These are phyloP conservation scores for Apus apus DNA, from an alignment of 2,113 vertebrate genomes.

Conservation along the genomic window DNA sequence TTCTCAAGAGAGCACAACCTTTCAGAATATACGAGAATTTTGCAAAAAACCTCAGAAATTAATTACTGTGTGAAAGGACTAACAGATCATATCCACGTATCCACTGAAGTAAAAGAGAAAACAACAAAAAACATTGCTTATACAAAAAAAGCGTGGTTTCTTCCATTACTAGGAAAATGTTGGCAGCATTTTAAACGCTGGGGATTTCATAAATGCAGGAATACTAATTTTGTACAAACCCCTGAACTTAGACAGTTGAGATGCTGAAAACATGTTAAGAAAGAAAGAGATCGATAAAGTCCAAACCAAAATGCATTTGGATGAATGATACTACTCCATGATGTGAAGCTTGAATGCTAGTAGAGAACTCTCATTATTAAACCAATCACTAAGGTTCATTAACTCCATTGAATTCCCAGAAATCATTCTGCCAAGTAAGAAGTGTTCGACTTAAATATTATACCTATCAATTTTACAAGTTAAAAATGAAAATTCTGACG, in stretches of 20 bases:
- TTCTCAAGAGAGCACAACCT: background rate
- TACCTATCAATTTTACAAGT: background rate
- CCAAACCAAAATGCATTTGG: background rate
- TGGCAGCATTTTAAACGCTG: background rate
- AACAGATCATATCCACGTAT: background rate
- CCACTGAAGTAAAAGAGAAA: background rate
- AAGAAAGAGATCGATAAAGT: background rate
- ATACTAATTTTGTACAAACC: background rate
- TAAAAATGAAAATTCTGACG: background rate
- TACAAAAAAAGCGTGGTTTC: background rate
- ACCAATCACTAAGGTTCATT: background rate
- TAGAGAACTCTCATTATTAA: background rate
- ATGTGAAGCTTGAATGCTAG: background rate
- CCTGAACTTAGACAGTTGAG: background rate
- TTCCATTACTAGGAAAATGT: background rate
- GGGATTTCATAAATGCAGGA: background rate
- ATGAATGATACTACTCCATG: background rate
- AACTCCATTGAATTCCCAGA: background rate
- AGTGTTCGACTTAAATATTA: background rate
- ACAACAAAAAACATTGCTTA: background rate
- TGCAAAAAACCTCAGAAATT: accelerated
- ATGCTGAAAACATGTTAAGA: background rate
- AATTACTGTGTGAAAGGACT: background rate
- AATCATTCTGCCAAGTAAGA: background rate
- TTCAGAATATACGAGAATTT: background rate